Conservation (phyloP, 2,888 invertebrate species). For the Chaetogeoica ovagalla region DNA sequence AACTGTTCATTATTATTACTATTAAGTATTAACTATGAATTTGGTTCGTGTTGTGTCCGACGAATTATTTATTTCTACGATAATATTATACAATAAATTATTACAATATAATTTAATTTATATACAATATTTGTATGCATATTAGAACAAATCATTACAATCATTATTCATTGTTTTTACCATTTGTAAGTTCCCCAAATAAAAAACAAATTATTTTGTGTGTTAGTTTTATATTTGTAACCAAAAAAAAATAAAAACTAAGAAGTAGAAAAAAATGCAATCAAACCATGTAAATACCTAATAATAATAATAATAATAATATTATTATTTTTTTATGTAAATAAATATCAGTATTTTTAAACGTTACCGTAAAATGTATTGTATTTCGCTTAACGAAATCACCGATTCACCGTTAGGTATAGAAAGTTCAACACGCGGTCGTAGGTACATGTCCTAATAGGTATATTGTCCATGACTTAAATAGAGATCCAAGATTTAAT, state of each 20-base stretch:
- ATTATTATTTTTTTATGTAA: slow-evolving; percentile 21
- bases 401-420: too few species aligned
- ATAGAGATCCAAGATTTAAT: too few species aligned
- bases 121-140: slow-evolving; percentile 2
- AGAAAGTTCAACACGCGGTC: too few species aligned
- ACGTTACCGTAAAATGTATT: background rate
- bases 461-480: too few species aligned
- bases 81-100: background rate
- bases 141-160: background rate
- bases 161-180: slow-evolving; percentile 9
- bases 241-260: background rate
- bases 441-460: too few species aligned
- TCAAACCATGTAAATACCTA: slow-evolving; percentile 35
- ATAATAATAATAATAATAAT: slow-evolving; percentile 12
- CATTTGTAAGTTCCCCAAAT: slow-evolving; percentile 40
- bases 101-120: background rate
- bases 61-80: slow-evolving; percentile 7
- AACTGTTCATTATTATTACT: background rate
- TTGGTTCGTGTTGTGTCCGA: background rate
- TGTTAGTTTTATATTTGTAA: slow-evolving; percentile 23
- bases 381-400: too few species aligned
- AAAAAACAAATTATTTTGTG: slow-evolving; percentile 4
- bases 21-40: slow-evolving; percentile 18
- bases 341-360: slow-evolving; percentile 48
- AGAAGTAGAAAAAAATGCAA: slow-evolving; percentile 7